Base-by-base conservation (phyloP, 1,140 invertebrate species). In the Ridgeia piscesae region DNA sequence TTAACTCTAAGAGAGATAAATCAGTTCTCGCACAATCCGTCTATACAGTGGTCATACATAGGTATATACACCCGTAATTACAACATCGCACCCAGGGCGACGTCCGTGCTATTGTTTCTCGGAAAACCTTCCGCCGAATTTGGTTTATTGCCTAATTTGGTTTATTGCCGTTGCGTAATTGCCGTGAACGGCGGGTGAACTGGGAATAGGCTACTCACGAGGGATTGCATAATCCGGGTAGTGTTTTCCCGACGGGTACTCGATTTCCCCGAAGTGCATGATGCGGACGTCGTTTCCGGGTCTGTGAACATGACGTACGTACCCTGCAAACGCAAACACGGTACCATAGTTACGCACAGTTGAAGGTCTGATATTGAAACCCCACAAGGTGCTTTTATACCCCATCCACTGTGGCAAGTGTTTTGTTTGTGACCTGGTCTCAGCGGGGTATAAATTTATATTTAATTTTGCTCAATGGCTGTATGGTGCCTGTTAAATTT, bases 191-290 rank as follows among this genome's bases (percentile, higher is more conserved):
- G 58, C 58, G 58, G 17, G 2, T 2, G 2, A 77, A 31, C 58
- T 77, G 58, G 58, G 58, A 21, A 21, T 77, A 42, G 42, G 42
- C 11, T 89, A 90, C 89, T 90, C 89, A 90, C 89, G 89, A 14
- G 89, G 89, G 34, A 90, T 34, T 14, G 89, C 89, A 27, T 90
- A 90, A 90, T 90, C 89, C 17, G 89, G 89, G n/a, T 90, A 90
- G 89, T 90, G 89, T 90, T 90, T 90, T 27, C 89, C 89, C n/a
- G 89, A 90, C 6, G 89, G 89, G 33, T 90, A 35, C 35, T 90
- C 89, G 17, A 90, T 35, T n/a, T 90, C 89, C 89, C 17, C 89
- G 35, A 34, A 90, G 89, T 90, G 89, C 35, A 90, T 90, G 34
- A 90, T 35, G 89, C 35, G 35, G 17, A 90, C 89, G 35, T 0